Percentiles rank a stretch among this genome's conserved stretches.
These are phyloP conservation scores for Micromussa lordhowensis DNA, from an alignment of 92 coral and sea anemone genomes.

Conservation along the genomic window DNA sequence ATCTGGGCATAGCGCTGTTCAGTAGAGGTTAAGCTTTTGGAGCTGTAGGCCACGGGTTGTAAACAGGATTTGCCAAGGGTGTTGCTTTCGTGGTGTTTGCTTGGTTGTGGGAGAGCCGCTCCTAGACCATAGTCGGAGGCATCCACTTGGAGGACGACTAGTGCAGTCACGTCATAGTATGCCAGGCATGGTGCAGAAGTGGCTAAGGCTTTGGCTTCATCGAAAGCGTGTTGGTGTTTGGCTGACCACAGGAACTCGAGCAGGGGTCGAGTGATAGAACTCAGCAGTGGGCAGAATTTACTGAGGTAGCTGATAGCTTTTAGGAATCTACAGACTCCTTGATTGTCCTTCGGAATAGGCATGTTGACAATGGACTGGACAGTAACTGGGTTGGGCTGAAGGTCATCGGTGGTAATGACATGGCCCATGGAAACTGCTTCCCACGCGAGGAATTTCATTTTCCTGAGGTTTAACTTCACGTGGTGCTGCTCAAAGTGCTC, in stretches of 20 bases:
- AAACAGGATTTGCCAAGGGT: constrained; percentile 41
- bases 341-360: constrained; percentile 51
- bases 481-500: constrained; percentile 43
- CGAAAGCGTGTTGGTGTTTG: constrained; percentile 51
- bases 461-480: constrained; percentile 46
- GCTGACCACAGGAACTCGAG: constrained; percentile 53
- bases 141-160: constrained; percentile 63
- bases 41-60: constrained; percentile 57
- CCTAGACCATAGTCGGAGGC: constrained; percentile 54
- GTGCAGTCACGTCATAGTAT: constrained; percentile 51
- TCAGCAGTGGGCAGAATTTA: constrained; percentile 62
- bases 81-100: constrained; percentile 8
- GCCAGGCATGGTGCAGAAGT: constrained; percentile 59
- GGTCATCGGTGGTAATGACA: constrained; percentile 56
- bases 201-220: constrained; percentile 51
- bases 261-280: constrained; percentile 50
- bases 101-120: constrained; percentile 44
- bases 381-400: constrained; percentile 52
- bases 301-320: constrained; percentile 49
- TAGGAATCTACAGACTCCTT: constrained; percentile 51
- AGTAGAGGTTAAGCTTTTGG: constrained; percentile 54
- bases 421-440: constrained; percentile 64
- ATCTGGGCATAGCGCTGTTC: constrained; percentile 46
- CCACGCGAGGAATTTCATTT: constrained; percentile 38
- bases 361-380: constrained; percentile 34